A percentile compares a stretch with the other conserved stretches of the same genome.
Evolutionary conservation across 2,888 invertebrate species (phyloP).

Genomic region (Tortricodes alternella): DNA sequence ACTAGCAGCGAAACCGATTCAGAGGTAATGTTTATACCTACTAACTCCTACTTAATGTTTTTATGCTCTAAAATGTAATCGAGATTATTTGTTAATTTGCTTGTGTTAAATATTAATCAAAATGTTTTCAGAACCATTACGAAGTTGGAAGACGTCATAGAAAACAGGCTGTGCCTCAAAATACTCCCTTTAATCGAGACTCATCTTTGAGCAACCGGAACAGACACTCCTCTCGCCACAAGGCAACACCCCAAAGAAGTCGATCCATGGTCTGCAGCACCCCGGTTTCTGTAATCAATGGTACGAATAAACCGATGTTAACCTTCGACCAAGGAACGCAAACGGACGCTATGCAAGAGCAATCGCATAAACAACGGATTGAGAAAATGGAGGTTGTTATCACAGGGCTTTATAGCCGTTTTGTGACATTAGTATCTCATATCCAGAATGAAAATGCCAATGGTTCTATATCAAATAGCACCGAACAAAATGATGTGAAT

Average conservation of each 20-base stretch:
- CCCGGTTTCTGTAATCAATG: constrained; percentile 43
- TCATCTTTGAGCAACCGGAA: background rate
- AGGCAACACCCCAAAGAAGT: constrained; percentile 28
- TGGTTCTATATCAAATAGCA: too few species aligned
- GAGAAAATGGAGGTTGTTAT: constrained; percentile 48
- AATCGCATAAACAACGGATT: constrained; percentile 31
- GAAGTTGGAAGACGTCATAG: background rate
- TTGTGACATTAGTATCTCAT: constrained; percentile 31
- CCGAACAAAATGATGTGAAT: constrained; percentile 21
- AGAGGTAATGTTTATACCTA: too few species aligned
- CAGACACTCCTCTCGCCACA: constrained; percentile 1
- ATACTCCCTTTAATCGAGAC: background rate
- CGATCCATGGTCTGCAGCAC: constrained; percentile 50
- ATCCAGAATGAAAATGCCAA: too few species aligned
- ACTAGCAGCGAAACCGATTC: constrained; percentile 43
- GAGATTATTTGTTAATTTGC: too few species aligned
- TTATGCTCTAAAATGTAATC: too few species aligned
- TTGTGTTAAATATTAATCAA: too few species aligned
- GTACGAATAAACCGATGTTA: constrained; percentile 34
- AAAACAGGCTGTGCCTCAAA: background rate
- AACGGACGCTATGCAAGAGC: constrained; percentile 40
- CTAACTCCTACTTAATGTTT: too few species aligned
- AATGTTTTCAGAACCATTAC: background rate
- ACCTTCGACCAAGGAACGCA: constrained; percentile 55
- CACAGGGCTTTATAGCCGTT: constrained; percentile 46